Conservation (phyloP, 2,797 vertebrate species). For the Orientallactaga sibirica region DNA sequence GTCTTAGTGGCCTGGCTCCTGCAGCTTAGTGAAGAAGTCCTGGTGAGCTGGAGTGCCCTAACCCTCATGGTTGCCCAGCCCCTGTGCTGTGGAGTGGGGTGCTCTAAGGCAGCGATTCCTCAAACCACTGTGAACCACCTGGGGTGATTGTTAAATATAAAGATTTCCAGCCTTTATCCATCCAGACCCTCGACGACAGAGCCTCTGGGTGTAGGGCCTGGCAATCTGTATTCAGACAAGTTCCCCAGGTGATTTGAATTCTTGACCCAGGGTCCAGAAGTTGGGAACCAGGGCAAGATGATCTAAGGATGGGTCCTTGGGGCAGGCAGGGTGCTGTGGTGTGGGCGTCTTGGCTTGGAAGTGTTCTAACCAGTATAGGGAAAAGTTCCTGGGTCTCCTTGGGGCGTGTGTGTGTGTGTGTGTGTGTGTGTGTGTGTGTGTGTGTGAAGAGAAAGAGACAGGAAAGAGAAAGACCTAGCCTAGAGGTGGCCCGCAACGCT, state of each 20-base stretch:
- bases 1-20: not conserved
- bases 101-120: not conserved
- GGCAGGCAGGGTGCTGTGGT: not conserved
- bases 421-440: not conserved
- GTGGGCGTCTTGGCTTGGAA: not conserved
- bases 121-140: conserved; percentile 66
- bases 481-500: not conserved
- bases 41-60: not conserved
- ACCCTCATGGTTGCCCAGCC: rapidly evolving
- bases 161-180: conserved; percentile 82
- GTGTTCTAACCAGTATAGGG: not conserved
- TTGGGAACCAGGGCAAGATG: conserved; percentile 4
- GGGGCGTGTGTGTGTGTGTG: not conserved
- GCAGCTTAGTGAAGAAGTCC: not conserved
- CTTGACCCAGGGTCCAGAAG: conserved; percentile 18
- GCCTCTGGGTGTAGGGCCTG: conserved; percentile 79
- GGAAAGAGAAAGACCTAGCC: not conserved
- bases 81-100: not conserved
- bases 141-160: conserved; percentile 84
- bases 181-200: conserved; percentile 78
- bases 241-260: conserved; percentile 59
- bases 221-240: conserved; percentile 73
- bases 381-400: not conserved
- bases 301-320: not conserved
- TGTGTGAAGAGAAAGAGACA: too few species aligned